Evolutionary conservation across 2,888 invertebrate species (phyloP), one percentile per base, ranked within the genome.

Genomic region (Mycalesis mineus): DNA sequence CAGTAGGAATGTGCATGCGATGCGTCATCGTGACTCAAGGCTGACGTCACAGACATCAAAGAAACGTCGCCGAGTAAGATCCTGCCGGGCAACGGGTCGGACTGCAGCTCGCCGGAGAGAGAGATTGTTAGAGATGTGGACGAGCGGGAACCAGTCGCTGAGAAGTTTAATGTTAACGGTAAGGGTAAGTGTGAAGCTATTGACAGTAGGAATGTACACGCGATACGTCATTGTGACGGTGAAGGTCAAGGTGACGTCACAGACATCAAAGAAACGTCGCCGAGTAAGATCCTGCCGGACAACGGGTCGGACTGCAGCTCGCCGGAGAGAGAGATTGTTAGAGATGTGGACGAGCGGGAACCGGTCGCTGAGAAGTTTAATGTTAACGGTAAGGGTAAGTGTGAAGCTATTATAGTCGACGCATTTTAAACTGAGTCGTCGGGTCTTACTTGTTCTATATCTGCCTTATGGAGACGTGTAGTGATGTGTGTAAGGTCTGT

Each of bases 81-180:
- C 22, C 22, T 22, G 2, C 22, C 22, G 22, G 22, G 5, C 22
- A 22, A 22, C 22, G 22, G 22, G 5, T 22, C 22, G 5, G 22
- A 22, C 5, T 22, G 22, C 22, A 57, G 62, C 39, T 13, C 67
- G 8, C 64, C 68, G 52, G 70, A 69, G 55, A 57, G 58, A 9
- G 36, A 60, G 9, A 62, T 57, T 1, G 58, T 11, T 14, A 48
- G 14, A 8, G 67, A 67, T 51, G 63, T 55, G 5, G 70, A 78
- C 31, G 58, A 65, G 3, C 61, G 61, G 0, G 71, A 72, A 0
- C 71, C 70, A 2, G 54, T 52, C 28, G 57, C 57, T 0, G 84
- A 84, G 14, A 83, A 71, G 44, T 75, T 77, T 59, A 84, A 73
- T 68, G 73, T 84, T 44, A 87, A 88, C 44, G 87, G 87, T 85